A percentile compares a stretch with the other conserved stretches of the same genome.
Evolutionary conservation across 2,888 invertebrate genomes (phyloP).

Genomic region (Crepidodera aurea): DNA sequence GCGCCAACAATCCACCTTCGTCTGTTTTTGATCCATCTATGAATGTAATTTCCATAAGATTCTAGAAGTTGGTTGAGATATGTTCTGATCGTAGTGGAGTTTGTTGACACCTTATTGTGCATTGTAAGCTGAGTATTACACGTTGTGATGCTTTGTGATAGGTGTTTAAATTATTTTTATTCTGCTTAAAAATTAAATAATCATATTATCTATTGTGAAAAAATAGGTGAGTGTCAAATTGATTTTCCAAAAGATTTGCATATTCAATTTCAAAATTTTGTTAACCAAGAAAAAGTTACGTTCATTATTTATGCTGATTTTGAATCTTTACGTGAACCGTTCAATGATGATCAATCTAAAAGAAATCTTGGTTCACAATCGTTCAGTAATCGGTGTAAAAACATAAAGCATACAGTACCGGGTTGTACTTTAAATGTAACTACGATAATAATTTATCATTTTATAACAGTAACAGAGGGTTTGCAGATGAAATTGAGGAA

Average conservation of each 20-base stretch:
- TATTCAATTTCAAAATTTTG: constrained; percentile 30
- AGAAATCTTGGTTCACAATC: not conserved
- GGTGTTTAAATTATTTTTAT: constrained; percentile 39
- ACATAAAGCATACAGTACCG: constrained; percentile 40
- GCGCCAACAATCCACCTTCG: no score
- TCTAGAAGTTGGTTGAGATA: no score
- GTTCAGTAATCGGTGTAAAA: constrained; percentile 9
- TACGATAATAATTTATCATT: constrained; percentile 37
- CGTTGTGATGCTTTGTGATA: no score
- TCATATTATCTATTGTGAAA: constrained; percentile 25
- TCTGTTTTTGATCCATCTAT: no score
- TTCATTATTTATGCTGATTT: constrained; percentile 41
- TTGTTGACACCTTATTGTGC: no score
- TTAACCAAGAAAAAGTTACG: constrained; percentile 25
- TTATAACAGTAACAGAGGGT: constrained; percentile 27
- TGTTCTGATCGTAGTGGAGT: no score
- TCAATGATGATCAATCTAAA: not conserved
- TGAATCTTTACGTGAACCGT: constrained; percentile 26
- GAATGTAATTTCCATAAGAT: no score
- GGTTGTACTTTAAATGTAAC: constrained; percentile 41
- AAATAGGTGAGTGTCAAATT: constrained; percentile 29
- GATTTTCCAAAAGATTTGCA: constrained; percentile 23
- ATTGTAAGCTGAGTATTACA: no score
- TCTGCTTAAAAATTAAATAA: not conserved
- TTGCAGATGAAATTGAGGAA: not conserved